Evolutionary conservation across 2,888 invertebrate species (phyloP).

Genomic region (Morpho helenor): DNA sequence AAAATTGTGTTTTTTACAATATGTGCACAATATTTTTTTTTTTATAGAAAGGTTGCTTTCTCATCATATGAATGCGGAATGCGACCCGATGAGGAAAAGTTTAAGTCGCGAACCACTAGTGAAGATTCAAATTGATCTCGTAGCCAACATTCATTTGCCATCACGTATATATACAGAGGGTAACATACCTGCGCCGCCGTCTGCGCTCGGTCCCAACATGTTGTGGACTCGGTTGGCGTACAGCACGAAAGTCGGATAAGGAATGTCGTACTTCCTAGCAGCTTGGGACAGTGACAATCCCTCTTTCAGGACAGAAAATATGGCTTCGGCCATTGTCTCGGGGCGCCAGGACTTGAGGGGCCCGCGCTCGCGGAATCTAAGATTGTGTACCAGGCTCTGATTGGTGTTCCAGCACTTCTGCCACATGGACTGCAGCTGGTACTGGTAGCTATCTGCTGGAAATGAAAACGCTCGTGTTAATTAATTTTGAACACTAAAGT

Average conservation of each 20-base stretch:
- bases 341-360: slow-evolving; percentile 96
- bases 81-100: too few relatives aligned
- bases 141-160: slow-evolving; percentile 34
- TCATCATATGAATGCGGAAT: too few relatives aligned
- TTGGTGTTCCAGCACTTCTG: slow-evolving; percentile 97
- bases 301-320: slow-evolving; percentile 94
- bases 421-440: slow-evolving; percentile 97
- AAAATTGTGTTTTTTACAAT: too few relatives aligned
- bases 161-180: slow-evolving; percentile 15
- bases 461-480: slow-evolving; percentile 46
- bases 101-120: too few relatives aligned
- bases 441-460: slow-evolving; percentile 96
- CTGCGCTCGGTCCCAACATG: slow-evolving; percentile 95
- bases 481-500: background rate
- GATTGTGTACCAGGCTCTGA: slow-evolving; percentile 93
- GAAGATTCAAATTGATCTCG: background rate
- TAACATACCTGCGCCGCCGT: slow-evolving; percentile 90
- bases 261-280: slow-evolving; percentile 95
- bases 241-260: slow-evolving; percentile 95
- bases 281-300: slow-evolving; percentile 93
- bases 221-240: slow-evolving; percentile 96
- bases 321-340: slow-evolving; percentile 97
- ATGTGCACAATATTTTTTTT: too few relatives aligned
- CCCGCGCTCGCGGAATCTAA: slow-evolving; percentile 94
- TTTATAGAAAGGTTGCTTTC: too few relatives aligned